Conservation (phyloP, 2,888 invertebrate species). For the Mythimna ferrago region DNA sequence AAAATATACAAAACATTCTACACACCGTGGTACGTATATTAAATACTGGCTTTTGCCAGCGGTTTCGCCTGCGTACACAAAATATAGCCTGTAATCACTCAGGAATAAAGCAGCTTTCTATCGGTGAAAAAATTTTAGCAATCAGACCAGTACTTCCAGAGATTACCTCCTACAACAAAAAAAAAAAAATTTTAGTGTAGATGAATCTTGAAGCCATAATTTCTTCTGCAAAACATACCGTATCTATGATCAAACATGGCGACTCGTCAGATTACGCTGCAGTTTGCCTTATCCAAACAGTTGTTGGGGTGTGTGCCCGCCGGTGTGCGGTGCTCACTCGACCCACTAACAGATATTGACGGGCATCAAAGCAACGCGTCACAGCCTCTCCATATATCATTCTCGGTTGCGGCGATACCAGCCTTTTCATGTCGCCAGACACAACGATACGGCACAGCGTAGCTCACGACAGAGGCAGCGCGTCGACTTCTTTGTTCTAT, state of each 20-base stretch:
- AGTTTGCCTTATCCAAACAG: conserved; percentile 60
- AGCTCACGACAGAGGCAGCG: conserved; percentile 53
- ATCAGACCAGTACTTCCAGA: no score
- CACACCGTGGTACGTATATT: background rate
- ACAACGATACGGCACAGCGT: conserved; percentile 64
- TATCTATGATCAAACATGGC: conserved; percentile 13
- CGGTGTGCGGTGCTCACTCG: conserved; percentile 69
- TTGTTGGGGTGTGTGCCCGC: conserved; percentile 53
- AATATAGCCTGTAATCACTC: no score
- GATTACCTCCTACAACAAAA: no score
- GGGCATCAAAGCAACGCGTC: conserved; percentile 81
- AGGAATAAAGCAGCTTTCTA: no score
- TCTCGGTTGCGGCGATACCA: conserved; percentile 73
- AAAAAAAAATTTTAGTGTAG: no score
- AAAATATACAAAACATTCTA: background rate
- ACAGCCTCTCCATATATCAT: conserved; percentile 84
- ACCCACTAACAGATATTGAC: conserved; percentile 82
- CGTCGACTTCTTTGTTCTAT: background rate
- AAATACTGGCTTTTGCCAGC: no score
- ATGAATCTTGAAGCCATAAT: background rate
- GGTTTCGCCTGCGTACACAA: no score
- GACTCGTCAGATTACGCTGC: conserved; percentile 36
- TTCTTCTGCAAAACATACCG: background rate
- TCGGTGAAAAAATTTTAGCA: no score
- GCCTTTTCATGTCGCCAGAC: conserved; percentile 81